Evolutionary conservation across 2,888 invertebrate genomes (phyloP).

Genomic region (Macaria notata): DNA sequence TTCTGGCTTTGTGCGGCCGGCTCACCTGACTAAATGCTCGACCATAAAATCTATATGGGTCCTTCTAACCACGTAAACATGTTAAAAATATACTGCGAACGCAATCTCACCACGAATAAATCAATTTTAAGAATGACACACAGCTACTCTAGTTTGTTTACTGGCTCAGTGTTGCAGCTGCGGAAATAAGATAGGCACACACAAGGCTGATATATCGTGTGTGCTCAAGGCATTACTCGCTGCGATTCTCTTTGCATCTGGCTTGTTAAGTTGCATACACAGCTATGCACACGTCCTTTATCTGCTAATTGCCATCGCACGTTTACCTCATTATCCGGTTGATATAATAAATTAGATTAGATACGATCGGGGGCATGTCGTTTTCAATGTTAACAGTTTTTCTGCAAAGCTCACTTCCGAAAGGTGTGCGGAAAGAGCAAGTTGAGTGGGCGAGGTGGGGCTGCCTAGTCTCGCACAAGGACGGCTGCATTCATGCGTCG

Average conservation of each 20-base stretch:
- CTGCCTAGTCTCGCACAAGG: constrained; percentile 62
- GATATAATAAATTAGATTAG: constrained; percentile 30
- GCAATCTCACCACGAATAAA: neutral
- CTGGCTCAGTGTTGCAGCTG: constrained; percentile 9
- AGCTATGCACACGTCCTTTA: constrained; percentile 17
- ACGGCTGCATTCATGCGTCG: constrained; percentile 65
- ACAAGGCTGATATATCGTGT: constrained; percentile 30
- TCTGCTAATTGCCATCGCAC: constrained; percentile 33
- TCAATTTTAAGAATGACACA: constrained; percentile 2
- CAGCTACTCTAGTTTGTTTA: neutral
- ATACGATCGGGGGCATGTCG: constrained; percentile 37
- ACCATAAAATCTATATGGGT: constrained; percentile 28
- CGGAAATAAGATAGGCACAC: constrained; percentile 29
- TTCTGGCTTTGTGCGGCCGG: constrained; percentile 40
- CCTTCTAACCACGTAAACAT: no score
- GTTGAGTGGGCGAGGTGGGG: constrained; percentile 47
- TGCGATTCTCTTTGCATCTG: constrained; percentile 30
- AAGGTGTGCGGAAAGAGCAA: constrained; percentile 47
- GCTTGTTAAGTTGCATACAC: constrained; percentile 29
- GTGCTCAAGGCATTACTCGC: constrained; percentile 31
- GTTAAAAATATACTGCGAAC: no score
- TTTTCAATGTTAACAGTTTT: constrained; percentile 40
- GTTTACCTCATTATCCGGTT: constrained; percentile 36
- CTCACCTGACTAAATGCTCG: constrained; percentile 34
- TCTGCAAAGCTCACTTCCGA: constrained; percentile 45